Evolutionary conservation across 2,888 invertebrate species (phyloP).

Genomic region (Drosophila monieri): DNA sequence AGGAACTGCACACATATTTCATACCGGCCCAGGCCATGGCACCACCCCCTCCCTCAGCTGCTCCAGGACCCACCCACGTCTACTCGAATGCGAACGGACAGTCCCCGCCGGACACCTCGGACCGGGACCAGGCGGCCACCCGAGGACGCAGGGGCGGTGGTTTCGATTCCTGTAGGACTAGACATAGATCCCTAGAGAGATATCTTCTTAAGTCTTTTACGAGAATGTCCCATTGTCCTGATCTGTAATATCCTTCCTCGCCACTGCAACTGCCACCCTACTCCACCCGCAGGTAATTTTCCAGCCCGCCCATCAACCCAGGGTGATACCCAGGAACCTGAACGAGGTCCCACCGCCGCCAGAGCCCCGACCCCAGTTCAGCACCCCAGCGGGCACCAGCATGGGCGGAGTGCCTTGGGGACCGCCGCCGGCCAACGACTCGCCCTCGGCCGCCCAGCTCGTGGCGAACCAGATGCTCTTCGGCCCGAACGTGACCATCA

Average conservation of each 20-base stretch:
- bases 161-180: background rate
- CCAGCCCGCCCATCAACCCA: conserved; percentile 10
- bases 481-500: conserved; percentile 7
- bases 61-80: background rate
- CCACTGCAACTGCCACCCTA: background rate
- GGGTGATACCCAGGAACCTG: conserved; percentile 7
- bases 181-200: no score
- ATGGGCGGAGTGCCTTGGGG: background rate
- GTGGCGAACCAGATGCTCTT: conserved; percentile 9
- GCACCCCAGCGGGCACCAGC: background rate
- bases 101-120: background rate
- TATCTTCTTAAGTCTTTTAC: no score
- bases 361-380: background rate
- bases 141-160: background rate
- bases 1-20: conserved; percentile 18
- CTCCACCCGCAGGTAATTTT: conserved; percentile 21
- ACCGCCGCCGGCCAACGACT: background rate
- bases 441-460: background rate
- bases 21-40: no score
- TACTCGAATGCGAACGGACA: background rate
- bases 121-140: background rate
- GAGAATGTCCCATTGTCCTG: no score
- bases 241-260: no score
- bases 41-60: no score
- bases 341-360: no score